A percentile compares a stretch with the other conserved stretches of the same genome.
Conservation (phyloP, 2,888 invertebrate genomes). For the Drosophila rellima region DNA sequence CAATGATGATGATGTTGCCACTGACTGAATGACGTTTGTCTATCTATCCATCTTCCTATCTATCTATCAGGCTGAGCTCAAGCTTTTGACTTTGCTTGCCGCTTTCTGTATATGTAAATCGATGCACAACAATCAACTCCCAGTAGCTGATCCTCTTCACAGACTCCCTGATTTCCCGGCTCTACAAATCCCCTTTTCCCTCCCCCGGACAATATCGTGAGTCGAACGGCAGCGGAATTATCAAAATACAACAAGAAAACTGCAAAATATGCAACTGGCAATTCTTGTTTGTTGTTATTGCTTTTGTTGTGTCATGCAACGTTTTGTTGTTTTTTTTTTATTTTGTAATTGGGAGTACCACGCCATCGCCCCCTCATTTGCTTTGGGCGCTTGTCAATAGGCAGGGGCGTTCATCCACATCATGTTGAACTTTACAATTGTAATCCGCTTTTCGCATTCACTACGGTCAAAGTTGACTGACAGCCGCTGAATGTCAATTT, state of each 20-base stretch:
- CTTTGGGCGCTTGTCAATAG: constrained; percentile 47
- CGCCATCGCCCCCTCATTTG: constrained; percentile 9
- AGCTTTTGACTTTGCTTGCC: constrained; percentile 47
- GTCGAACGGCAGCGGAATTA: constrained; percentile 46
- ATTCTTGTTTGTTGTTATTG: constrained; percentile 37
- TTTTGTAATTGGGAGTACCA: constrained; percentile 61
- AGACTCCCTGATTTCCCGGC: constrained; percentile 8
- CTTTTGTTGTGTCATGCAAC: constrained; percentile 65
- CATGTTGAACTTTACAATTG: constrained; percentile 57
- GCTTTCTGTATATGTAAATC: constrained; percentile 64
- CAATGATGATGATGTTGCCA: constrained; percentile 23
- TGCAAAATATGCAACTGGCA: constrained; percentile 69
- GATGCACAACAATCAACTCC: constrained; percentile 61
- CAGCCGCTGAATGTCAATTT: constrained; percentile 55
- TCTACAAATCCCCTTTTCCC: not conserved
- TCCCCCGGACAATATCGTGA: constrained; percentile 49
- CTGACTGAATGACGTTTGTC: constrained; percentile 63
- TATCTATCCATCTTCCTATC: constrained; percentile 44
- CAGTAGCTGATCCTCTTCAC: constrained; percentile 55
- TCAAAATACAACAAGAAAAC: constrained; percentile 40
- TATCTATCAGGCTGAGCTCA: constrained; percentile 4
- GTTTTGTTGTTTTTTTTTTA: constrained; percentile 51
- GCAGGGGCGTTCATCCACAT: constrained; percentile 72
- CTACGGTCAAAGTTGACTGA: constrained; percentile 78
- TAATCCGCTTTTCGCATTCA: constrained; percentile 42